Conservation (phyloP, 1,140 invertebrate species). For the Cheumatopsyche charites region DNA sequence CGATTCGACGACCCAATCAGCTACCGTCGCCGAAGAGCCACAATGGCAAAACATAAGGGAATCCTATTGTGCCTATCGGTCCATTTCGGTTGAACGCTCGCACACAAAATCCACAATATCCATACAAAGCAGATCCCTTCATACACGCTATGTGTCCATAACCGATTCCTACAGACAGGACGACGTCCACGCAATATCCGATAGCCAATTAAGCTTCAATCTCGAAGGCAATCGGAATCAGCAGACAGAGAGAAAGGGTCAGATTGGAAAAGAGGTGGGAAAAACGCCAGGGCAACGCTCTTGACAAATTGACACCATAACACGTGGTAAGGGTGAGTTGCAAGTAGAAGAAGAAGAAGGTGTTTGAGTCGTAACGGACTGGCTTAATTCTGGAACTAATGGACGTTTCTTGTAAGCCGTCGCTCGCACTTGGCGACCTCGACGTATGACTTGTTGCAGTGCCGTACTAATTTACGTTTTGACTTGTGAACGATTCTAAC, state of each 20-base stretch:
- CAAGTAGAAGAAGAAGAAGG: no score
- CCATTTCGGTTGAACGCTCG: no score
- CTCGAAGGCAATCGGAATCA: not conserved
- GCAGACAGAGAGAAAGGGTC: not conserved
- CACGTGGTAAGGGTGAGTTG: not conserved
- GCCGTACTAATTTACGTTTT: not conserved
- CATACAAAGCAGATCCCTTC: no score
- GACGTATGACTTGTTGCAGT: not conserved
- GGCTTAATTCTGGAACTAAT: conserved; percentile 46
- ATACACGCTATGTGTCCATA: no score
- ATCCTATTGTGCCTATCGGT: no score
- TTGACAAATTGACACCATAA: conserved; percentile 23
- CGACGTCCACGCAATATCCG: not conserved
- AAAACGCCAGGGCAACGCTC: not conserved
- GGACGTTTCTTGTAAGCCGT: conserved; percentile 47
- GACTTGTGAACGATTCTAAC: no score
- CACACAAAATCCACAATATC: no score
- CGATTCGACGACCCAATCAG: no score
- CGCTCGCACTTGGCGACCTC: conserved; percentile 42
- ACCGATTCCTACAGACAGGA: no score
- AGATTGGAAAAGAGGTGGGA: not conserved
- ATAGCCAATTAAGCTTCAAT: conserved; percentile 7
- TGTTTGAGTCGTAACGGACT: conserved; percentile 17
- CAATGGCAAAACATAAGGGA: no score
- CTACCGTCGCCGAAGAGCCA: no score